Evolutionary conservation across 2,888 invertebrate species (phyloP), one percentile per base, ranked within the genome.

Genomic region (Teinopalpus imperialis): DNA sequence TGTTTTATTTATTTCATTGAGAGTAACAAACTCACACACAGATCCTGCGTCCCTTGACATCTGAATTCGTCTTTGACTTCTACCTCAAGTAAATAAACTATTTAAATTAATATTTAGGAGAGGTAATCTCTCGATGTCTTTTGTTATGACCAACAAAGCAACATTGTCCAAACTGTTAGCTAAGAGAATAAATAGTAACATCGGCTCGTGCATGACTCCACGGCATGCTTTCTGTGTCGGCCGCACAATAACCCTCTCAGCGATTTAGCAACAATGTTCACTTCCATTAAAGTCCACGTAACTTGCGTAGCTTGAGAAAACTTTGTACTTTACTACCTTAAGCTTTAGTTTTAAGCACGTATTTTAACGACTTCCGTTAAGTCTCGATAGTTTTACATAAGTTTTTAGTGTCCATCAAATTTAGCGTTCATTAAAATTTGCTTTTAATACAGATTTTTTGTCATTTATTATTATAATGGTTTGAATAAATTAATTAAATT

Each of bases 101-200:
- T n/a, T n/a, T n/a, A n/a, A n/a, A n/a, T n/a, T n/a, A n/a, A n/a
- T n/a, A n/a, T n/a, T n/a, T n/a, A n/a, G n/a, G n/a, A n/a, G n/a
- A n/a, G n/a, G n/a, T n/a, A n/a, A n/a, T 9, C 30, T 16, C 13
- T 23, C 10, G 6, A 5, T 21, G 18, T 9, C 43, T n/a, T 29
- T 27, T 29, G 20, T 43, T n/a, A n/a, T 8, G 1, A 13, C 9
- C 51, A 46, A 52, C 46, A 49, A 45, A 53, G 47, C 53, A 31
- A 62, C 62, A 53, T 48, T 59, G 61, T 61, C 43, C 48, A 27
- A 21, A 42, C 44, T 53, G 58, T 59, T 52, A 61, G 56, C 16
- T 9, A 51, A 43, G 54, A 43, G 47, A 52, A 59, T 61, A 59
- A 57, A 60, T 59, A 56, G 49, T 54, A 56, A 49, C 51, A 46